phyloP scores from a whole-genome alignment of 2,888 invertebrate species.

The Alloplasta piceator region DNA sequence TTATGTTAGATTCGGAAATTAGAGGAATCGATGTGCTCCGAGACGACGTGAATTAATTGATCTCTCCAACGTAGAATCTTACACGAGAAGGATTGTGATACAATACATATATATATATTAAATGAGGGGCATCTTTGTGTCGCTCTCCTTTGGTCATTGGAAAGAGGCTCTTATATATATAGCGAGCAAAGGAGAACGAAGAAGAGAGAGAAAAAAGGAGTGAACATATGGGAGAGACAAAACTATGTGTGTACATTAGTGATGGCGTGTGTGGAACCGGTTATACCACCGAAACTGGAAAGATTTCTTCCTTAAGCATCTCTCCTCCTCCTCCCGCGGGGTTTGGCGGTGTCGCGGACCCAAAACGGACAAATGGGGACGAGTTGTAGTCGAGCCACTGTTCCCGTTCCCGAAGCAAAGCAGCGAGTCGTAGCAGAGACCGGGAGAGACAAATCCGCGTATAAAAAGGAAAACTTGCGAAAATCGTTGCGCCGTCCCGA shows the following conservation, averaged over 20 bases:
- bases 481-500: conserved; percentile 66
- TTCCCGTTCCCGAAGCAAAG: conserved; percentile 3
- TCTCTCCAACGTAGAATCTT: conserved; percentile 23
- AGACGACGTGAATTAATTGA: conserved; percentile 46
- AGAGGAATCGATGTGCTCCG: conserved; percentile 41
- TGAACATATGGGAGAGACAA: conserved; percentile 47
- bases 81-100: conserved; percentile 2
- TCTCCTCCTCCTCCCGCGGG: conserved; percentile 33
- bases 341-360: conserved; percentile 68
- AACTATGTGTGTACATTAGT: conserved; percentile 28
- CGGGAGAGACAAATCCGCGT: conserved; percentile 58
- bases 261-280: conserved; percentile 73
- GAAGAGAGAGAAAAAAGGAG: conserved; percentile 23
- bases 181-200: no score
- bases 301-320: conserved; percentile 79
- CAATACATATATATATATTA: conserved; percentile 10
- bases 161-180: conserved; percentile 17
- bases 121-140: conserved; percentile 35
- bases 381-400: conserved; percentile 75
- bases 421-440: no score
- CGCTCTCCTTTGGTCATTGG: conserved; percentile 29
- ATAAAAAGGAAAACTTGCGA: conserved; percentile 74
- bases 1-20: conserved; percentile 22
- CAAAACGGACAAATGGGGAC: conserved; percentile 80
- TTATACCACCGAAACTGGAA: conserved; percentile 80